Evolutionary conservation across 1,140 invertebrate genomes (phyloP).

Genomic region (Harlomillsia oculata): DNA sequence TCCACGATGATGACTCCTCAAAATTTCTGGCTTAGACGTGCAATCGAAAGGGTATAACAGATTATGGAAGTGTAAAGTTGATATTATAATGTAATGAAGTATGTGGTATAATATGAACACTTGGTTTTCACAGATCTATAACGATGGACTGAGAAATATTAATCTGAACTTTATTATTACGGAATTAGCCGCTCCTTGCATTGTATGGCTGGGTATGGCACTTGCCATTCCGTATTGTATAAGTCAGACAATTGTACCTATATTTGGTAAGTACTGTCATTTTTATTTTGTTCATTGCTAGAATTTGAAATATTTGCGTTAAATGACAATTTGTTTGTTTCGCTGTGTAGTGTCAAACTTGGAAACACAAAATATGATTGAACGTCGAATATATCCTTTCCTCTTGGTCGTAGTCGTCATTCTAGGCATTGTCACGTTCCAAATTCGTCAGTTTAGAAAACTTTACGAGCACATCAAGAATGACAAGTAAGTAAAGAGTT

Average conservation of each 20-base stretch:
- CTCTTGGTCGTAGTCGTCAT: constrained; percentile 61
- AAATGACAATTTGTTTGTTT: constrained; percentile 19
- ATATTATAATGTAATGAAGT: neutral
- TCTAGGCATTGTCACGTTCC: constrained; percentile 58
- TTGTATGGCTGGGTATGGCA: constrained; percentile 73
- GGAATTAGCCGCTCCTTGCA: constrained; percentile 77
- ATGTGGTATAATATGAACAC: constrained; percentile 6
- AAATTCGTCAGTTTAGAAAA: constrained; percentile 82
- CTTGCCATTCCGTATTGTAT: constrained; percentile 82
- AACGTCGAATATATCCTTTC: constrained; percentile 83
- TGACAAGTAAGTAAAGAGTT: constrained; percentile 64
- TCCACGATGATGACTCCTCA: constrained; percentile 92
- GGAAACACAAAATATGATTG: constrained; percentile 63
- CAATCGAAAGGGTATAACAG: constrained; percentile 81
- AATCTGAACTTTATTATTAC: constrained; percentile 76
- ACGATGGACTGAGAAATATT: constrained; percentile 85
- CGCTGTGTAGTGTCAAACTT: constrained; percentile 51
- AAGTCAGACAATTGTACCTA: constrained; percentile 70
- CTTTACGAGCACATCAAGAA: constrained; percentile 98
- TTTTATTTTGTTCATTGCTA: constrained; percentile 33
- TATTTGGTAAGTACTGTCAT: constrained; percentile 49
- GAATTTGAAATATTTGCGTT: constrained; percentile 2
- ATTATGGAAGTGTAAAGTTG: constrained; percentile 36
- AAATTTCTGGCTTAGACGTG: constrained; percentile 81
- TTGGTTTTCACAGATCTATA: constrained; percentile 48